These are phyloP conservation scores for Rhodophaea formosa DNA, from an alignment of 2,888 invertebrate genomes.

Conservation along the genomic window DNA sequence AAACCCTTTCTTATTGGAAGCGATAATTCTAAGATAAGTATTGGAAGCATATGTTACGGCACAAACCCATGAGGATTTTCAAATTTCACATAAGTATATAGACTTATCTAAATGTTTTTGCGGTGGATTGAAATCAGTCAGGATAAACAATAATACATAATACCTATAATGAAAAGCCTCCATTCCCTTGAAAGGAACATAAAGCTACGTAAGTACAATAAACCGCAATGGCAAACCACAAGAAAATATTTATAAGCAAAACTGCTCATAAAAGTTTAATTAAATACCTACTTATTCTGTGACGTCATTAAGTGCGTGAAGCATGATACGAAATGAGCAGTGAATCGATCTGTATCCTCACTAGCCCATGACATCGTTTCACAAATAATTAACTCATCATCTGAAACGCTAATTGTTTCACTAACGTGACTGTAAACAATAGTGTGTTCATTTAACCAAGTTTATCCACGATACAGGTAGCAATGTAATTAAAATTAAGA, in stretches of 20 bases:
- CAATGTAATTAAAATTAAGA: not conserved
- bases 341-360: constrained; percentile 6
- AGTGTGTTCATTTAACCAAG: not conserved
- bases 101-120: too few relatives aligned
- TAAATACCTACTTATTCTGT: not conserved
- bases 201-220: too few relatives aligned
- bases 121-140: too few relatives aligned
- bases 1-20: too few relatives aligned
- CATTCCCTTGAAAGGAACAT: too few relatives aligned
- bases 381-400: constrained; percentile 3
- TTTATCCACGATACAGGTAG: not conserved
- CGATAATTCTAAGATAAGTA: too few relatives aligned
- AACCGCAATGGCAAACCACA: not conserved
- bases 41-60: too few relatives aligned
- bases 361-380: constrained; percentile 13
- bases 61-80: too few relatives aligned
- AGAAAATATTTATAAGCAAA: not conserved
- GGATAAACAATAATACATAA: too few relatives aligned
- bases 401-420: constrained; percentile 4
- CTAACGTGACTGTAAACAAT: constrained; percentile 10
- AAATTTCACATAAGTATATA: too few relatives aligned
- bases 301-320: constrained; percentile 9
- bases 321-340: not conserved
- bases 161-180: too few relatives aligned
- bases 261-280: not conserved